Evolutionary conservation across 2,113 vertebrate genomes (phyloP).

Genomic region (Passer montanus): DNA sequence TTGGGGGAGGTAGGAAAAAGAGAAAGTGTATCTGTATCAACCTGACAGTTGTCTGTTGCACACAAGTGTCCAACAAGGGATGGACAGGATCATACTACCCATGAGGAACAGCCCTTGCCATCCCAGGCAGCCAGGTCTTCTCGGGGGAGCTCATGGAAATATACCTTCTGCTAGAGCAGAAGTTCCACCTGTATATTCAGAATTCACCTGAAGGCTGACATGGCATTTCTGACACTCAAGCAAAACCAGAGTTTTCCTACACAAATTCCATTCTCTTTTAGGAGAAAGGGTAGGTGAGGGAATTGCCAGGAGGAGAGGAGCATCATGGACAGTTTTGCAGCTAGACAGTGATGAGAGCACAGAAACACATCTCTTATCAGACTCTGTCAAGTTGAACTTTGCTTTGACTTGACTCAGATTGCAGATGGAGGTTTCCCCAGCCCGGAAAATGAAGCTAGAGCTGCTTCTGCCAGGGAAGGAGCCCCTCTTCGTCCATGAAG

Average conservation of each 20-base stretch:
- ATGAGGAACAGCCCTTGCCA: not conserved
- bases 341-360: rapidly evolving
- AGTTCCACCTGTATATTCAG: not conserved
- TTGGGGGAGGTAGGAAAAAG: not conserved
- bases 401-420: not conserved
- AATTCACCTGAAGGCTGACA: not conserved
- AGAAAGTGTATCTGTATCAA: not conserved
- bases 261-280: not conserved
- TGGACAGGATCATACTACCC: not conserved
- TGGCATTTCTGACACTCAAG: not conserved
- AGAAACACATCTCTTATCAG: not conserved
- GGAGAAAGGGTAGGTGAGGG: not conserved
- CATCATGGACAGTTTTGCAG: not conserved
- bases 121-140: not conserved
- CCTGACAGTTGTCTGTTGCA: not conserved
- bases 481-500: not conserved
- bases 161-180: not conserved
- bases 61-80: not conserved
- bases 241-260: not conserved
- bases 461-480: not conserved
- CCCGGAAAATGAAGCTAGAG: not conserved
- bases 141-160: not conserved
- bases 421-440: not conserved
- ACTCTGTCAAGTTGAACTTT: not conserved
- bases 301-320: not conserved